Base-by-base conservation (phyloP, 2,888 invertebrate genomes). In the Cancer borealis region DNA sequence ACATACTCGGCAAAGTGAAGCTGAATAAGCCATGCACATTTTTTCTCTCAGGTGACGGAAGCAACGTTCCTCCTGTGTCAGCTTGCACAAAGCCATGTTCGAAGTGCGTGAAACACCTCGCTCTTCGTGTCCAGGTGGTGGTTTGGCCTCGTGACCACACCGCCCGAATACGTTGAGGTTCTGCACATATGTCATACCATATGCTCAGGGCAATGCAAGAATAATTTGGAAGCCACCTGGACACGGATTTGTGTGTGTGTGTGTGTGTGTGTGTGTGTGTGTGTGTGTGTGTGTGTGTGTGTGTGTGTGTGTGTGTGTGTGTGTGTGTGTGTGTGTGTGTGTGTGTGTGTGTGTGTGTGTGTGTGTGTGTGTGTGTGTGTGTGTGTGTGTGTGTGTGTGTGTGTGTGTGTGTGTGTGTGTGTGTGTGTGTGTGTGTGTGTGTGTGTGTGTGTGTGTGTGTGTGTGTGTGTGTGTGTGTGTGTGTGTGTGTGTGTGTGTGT, bases 1-100 rank as follows among this genome's bases (percentile, higher is more conserved):
- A 39, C 84, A 84, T 12, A 30, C 39, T 39, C 30, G 14, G 26
- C 73, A 73, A 73, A 73, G 21, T 12, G 84, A 84, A 30, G 84
- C 30, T 39, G 39, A 84, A 39, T 39, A 84, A 84, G 84, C 84
- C 84, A 84, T 84, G 84, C 84, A 84, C 84, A 10, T 39, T 84
- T 84, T 84, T 39, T 84, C 30, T 30, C 14, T 84, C 39, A 84
- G 39, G 30, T 39, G 84, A 39, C 14, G 39, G 39, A 84, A 14
- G 84, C 84, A 84, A 84, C 84, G 14, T 84, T 39, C 5, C 39
- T 84, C 14, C 84, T 39, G 84, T 39, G 84, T 30, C 30, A 84
- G 30, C 84, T 30, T 39, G 84, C 30, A 39, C 84, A 21, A 84
- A 39, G 84, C 39, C 30, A 2, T 84, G 84, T 30, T 84, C 10